Conservation (phyloP, 2,888 invertebrate species). For the Margaritifera margaritifera region DNA sequence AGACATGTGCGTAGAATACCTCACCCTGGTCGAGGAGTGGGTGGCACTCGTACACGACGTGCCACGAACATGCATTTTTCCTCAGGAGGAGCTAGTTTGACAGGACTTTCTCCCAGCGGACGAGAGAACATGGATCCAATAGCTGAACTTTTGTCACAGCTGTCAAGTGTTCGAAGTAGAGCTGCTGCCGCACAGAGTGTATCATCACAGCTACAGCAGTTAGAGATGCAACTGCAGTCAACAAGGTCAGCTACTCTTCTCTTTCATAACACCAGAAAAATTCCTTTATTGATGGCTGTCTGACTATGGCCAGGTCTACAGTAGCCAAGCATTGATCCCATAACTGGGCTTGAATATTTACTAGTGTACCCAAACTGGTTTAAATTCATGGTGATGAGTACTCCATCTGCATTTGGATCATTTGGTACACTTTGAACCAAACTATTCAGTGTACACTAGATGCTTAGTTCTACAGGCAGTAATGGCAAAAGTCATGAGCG, state of each 20-base stretch:
- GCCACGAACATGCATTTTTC: constrained; percentile 94
- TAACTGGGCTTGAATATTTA: no score
- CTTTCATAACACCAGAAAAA: not conserved
- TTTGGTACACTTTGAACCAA: no score
- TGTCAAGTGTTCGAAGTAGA: constrained; percentile 90
- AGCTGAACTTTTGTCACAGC: constrained; percentile 93
- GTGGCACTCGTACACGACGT: constrained; percentile 85
- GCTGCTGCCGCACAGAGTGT: constrained; percentile 71
- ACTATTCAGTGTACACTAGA: no score
- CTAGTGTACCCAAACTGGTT: no score
- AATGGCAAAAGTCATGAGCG: no score
- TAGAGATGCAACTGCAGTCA: constrained; percentile 93
- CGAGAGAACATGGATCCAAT: constrained; percentile 97
- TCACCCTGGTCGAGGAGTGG: constrained; percentile 82
- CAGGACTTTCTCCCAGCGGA: constrained; percentile 89
- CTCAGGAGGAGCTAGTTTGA: constrained; percentile 83
- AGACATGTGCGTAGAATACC: constrained; percentile 84
- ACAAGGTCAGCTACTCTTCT: constrained; percentile 78
- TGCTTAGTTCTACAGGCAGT: no score
- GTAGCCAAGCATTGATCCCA: no score
- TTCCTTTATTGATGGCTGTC: not conserved
- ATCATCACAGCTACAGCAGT: constrained; percentile 81
- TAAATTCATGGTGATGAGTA: no score
- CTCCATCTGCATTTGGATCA: no score
- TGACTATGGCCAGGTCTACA: not conserved